phyloP scores from a whole-genome alignment of 2,113 vertebrate species.

The Catharus minimus region DNA sequence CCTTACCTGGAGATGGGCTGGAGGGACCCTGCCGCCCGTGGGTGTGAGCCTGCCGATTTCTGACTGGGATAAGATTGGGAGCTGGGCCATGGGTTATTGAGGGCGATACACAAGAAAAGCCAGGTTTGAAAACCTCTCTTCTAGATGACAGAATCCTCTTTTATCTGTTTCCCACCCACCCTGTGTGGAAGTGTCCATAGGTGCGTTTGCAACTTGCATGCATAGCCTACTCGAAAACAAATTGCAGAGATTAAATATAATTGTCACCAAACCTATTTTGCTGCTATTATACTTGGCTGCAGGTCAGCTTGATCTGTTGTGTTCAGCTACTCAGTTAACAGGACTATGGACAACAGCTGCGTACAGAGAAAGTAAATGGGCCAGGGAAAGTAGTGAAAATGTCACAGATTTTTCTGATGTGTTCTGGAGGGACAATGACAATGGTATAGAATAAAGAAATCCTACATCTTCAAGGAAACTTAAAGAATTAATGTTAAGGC shows the following conservation, averaged over 20 bases:
- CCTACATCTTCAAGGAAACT: neutral
- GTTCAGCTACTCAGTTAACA: neutral
- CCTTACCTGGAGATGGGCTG: neutral
- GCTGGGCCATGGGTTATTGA: too few relatives aligned
- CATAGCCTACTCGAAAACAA: neutral
- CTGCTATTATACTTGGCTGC: neutral
- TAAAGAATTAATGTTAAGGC: neutral
- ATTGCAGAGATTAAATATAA: neutral
- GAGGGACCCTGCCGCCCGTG: neutral
- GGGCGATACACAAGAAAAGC: neutral
- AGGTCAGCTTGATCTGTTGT: neutral
- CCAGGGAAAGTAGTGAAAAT: neutral
- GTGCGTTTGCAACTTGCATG: neutral
- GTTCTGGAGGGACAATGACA: neutral
- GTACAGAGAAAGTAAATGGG: neutral
- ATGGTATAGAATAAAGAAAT: neutral
- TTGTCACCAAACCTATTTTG: neutral
- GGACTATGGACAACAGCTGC: neutral
- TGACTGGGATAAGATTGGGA: neutral
- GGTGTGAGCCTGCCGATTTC: fast-evolving
- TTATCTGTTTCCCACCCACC: fast-evolving
- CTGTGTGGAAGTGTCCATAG: fast-evolving
- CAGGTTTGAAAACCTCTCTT: neutral
- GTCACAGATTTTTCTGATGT: neutral
- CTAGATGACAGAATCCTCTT: neutral